Conservation (phyloP, 2,113 vertebrate genomes). For the Grantiella picta region DNA sequence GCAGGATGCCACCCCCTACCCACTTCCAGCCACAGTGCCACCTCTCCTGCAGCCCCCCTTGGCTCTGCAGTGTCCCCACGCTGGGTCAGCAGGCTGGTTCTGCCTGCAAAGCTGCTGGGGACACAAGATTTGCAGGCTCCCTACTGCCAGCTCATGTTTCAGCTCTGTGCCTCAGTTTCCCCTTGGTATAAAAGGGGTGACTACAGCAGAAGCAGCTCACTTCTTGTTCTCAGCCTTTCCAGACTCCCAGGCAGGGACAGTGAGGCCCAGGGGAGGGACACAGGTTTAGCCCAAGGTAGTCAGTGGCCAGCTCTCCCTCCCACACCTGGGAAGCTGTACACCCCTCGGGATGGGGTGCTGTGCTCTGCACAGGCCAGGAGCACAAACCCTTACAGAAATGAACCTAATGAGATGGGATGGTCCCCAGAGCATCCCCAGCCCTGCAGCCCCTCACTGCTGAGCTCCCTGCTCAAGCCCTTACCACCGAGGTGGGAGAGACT, state of each 20-base stretch:
- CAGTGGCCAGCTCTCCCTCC: neutral
- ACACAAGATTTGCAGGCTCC: neutral
- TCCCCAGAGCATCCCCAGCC: neutral
- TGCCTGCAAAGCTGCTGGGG: neutral
- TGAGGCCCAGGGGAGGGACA: neutral
- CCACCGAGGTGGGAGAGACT: fast-evolving
- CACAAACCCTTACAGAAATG: neutral
- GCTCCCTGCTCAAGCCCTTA: neutral
- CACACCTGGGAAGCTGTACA: fast-evolving
- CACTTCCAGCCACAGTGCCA: neutral
- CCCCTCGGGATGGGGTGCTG: neutral
- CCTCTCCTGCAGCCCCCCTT: neutral
- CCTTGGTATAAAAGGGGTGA: neutral
- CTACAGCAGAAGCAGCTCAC: neutral
- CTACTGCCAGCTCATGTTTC: neutral
- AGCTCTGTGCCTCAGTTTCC: neutral
- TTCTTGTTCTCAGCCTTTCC: neutral
- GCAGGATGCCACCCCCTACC: neutral
- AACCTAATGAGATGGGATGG: neutral
- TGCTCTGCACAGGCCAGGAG: neutral
- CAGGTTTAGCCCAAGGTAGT: neutral
- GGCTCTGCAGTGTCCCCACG: fast-evolving
- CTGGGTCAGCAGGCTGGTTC: neutral
- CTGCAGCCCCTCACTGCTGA: neutral
- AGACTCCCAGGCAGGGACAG: neutral